These are phyloP conservation scores for Brachionus calyciflorus DNA, from an alignment of 1,140 invertebrate genomes.

Conservation along the genomic window DNA sequence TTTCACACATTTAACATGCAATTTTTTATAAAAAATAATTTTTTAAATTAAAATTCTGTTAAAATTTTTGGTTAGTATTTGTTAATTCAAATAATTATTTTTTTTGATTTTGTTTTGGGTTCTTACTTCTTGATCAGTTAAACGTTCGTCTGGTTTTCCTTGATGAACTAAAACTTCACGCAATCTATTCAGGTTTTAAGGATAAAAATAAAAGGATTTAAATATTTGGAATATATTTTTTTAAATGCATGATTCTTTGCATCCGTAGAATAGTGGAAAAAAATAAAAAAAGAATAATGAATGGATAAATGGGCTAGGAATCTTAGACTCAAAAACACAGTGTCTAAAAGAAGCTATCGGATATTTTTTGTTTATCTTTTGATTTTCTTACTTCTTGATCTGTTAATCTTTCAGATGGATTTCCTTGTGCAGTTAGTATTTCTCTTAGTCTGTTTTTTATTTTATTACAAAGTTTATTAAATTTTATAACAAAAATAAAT, in stretches of 20 bases:
- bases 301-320: background rate
- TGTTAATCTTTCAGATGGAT: constrained; percentile 22
- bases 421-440: constrained; percentile 35
- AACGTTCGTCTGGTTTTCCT: constrained; percentile 43
- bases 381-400: constrained; percentile 28
- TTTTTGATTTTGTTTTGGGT: background rate
- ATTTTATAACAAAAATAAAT: background rate
- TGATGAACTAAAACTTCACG: constrained; percentile 44
- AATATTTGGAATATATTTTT: background rate
- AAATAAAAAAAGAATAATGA: background rate
- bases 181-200: background rate
- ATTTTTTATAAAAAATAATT: background rate
- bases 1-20: no score
- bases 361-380: no score
- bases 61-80: background rate
- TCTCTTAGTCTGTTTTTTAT: constrained; percentile 15
- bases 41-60: background rate
- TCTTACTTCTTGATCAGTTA: constrained; percentile 47
- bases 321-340: no score
- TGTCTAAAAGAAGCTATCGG: background rate
- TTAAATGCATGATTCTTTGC: background rate
- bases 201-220: background rate
- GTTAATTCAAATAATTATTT: background rate
- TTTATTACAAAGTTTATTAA: background rate
- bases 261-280: background rate